Evolutionary conservation across 2,113 vertebrate genomes (phyloP).

Genomic region (Speoplatyrhinus poulsoni): DNA sequence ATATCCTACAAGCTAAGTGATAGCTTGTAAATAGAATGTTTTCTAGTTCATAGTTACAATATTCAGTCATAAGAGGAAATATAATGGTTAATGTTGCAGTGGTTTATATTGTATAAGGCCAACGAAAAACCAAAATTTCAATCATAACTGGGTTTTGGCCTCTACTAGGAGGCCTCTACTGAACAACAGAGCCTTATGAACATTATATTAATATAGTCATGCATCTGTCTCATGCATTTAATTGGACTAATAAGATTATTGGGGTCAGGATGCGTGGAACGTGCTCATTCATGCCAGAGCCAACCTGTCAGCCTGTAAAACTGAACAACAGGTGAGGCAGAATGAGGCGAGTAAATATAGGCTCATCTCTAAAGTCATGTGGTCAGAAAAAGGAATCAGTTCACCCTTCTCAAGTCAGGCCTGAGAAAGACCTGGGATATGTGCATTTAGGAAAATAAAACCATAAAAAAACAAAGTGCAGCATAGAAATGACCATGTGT

Average conservation of each 20-base stretch:
- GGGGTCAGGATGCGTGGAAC: conserved; percentile 46
- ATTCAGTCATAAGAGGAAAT: not conserved
- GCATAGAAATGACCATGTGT: too few relatives aligned
- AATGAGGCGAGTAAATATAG: conserved; percentile 69
- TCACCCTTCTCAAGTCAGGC: conserved; percentile 12
- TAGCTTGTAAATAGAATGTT: too few relatives aligned
- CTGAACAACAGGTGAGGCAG: conserved; percentile 67
- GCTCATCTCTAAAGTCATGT: conserved; percentile 47
- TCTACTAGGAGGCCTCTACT: not conserved
- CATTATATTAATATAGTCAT: conserved; percentile 15
- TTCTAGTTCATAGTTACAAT: too few relatives aligned
- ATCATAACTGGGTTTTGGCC: conserved; percentile 2
- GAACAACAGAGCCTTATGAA: conserved; percentile 8
- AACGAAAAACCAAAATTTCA: not conserved
- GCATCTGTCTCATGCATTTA: conserved; percentile 5
- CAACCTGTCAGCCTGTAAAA: conserved; percentile 67
- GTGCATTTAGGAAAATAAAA: not conserved
- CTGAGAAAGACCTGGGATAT: not conserved
- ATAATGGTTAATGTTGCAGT: not conserved
- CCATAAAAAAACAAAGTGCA: not conserved
- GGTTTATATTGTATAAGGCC: not conserved
- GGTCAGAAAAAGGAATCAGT: not conserved
- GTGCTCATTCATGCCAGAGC: conserved; percentile 47
- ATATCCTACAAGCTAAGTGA: too few relatives aligned
- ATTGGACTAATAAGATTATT: conserved; percentile 31